A percentile compares a stretch with the other conserved stretches of the same genome.
These are phyloP conservation scores for Ameiurus melas DNA, from an alignment of 2,113 vertebrate species.

Conservation along the genomic window DNA sequence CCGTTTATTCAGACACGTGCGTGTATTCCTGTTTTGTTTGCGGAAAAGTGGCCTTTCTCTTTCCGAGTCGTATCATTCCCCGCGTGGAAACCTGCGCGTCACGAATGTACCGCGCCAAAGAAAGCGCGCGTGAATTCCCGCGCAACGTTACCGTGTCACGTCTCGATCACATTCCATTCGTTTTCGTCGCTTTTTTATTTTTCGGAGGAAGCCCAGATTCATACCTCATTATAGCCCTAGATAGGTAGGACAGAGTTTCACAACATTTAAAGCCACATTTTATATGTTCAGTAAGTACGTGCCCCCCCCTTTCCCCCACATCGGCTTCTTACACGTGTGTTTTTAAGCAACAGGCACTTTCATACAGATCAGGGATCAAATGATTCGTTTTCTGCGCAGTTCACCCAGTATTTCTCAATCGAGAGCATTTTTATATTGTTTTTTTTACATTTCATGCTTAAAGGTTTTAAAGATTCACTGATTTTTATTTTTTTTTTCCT, in stretches of 20 bases:
- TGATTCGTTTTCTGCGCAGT: neutral
- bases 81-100: constrained; percentile 50
- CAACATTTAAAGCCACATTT: neutral
- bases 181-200: too few species aligned
- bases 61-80: constrained; percentile 56
- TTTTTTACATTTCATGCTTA: too few species aligned
- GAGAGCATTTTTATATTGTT: neutral
- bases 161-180: neutral
- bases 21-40: neutral
- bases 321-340: neutral
- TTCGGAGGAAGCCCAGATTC: too few species aligned
- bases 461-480: neutral
- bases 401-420: neutral
- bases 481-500: neutral
- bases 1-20: neutral
- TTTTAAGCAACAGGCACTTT: too few species aligned
- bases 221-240: neutral
- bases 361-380: neutral
- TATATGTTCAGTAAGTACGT: neutral
- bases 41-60: constrained; percentile 56
- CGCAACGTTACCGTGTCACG: neutral
- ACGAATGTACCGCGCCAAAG: neutral
- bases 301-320: neutral
- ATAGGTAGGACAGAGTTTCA: neutral
- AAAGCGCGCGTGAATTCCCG: neutral